These are phyloP conservation scores for Donacobius atricapilla DNA, from an alignment of 2,113 vertebrate species.

Conservation along the genomic window DNA sequence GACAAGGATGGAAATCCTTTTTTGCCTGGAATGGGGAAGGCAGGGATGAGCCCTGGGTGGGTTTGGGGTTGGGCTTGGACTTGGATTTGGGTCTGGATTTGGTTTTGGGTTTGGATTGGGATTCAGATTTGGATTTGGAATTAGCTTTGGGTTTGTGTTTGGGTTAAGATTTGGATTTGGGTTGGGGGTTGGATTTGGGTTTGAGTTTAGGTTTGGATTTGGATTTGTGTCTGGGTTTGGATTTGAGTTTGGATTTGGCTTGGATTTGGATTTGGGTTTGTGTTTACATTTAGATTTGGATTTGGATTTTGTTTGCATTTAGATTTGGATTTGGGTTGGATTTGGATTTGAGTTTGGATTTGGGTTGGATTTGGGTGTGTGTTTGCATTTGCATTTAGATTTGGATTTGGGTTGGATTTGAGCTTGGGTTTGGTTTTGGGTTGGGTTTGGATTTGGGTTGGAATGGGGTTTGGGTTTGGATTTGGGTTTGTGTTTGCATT, in stretches of 20 bases:
- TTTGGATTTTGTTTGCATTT: background rate
- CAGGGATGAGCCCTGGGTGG: too few relatives aligned
- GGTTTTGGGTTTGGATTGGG: too few relatives aligned
- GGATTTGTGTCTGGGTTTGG: background rate
- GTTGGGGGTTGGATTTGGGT: background rate
- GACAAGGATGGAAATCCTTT: too few relatives aligned
- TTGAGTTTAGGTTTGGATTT: background rate
- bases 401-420: fast-evolving
- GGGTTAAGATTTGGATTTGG: too few relatives aligned
- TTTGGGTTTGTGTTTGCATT: too few relatives aligned
- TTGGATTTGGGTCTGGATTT: too few relatives aligned
- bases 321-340: fast-evolving
- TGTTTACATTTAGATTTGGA: background rate
- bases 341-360: background rate
- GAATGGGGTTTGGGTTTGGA: fast-evolving
- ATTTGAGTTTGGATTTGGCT: background rate
- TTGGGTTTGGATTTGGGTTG: fast-evolving
- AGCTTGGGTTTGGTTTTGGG: fast-evolving
- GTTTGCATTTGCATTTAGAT: background rate
- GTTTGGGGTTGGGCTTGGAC: too few relatives aligned
- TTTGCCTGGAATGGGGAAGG: too few relatives aligned
- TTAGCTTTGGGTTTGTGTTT: too few relatives aligned
- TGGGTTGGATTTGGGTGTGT: background rate
- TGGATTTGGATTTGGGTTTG: background rate
- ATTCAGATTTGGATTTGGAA: too few relatives aligned